A percentile compares a stretch with the other conserved stretches of the same genome.
Conservation (phyloP, 1,140 invertebrate genomes). For the Drosophila ercepeae region DNA sequence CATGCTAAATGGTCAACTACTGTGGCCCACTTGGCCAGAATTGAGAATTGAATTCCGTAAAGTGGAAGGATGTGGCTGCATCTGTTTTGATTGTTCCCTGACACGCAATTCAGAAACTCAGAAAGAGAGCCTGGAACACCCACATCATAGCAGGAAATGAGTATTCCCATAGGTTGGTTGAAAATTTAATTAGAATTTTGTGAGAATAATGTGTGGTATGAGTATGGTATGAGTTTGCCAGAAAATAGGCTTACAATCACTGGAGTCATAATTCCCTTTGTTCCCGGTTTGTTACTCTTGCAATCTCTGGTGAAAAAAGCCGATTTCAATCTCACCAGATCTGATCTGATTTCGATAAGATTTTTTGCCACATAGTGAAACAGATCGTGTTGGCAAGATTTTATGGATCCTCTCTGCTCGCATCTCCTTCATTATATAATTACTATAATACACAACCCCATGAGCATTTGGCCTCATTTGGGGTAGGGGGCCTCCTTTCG, state of each 20-base stretch:
- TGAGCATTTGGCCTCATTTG: constrained; percentile 24
- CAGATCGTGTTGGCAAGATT: constrained; percentile 44
- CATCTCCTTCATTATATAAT: constrained; percentile 58
- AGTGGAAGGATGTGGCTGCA: constrained; percentile 42
- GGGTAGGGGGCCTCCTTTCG: constrained; percentile 30
- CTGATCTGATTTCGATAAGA: constrained; percentile 22
- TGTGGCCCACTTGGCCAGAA: constrained; percentile 44
- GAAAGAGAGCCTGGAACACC: constrained; percentile 28
- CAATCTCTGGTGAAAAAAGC: not conserved
- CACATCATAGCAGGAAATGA: constrained; percentile 28
- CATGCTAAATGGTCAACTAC: constrained; percentile 45
- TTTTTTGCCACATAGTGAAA: constrained; percentile 32
- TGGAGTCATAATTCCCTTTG: not conserved
- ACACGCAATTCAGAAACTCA: constrained; percentile 25
- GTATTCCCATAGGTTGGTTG: constrained; percentile 11
- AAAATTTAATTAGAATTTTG: constrained; percentile 35
- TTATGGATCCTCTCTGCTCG: constrained; percentile 26
- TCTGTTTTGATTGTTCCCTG: constrained; percentile 42
- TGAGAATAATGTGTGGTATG: constrained; percentile 8
- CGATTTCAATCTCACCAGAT: constrained; percentile 8
- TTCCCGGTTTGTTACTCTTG: not conserved
- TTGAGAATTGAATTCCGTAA: constrained; percentile 25
- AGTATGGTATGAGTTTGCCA: too few species aligned
- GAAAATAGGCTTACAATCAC: constrained; percentile 14
- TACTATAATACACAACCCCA: constrained; percentile 72